These are phyloP conservation scores for Nothura maculosa DNA, from an alignment of 2,797 vertebrate species.

Conservation along the genomic window DNA sequence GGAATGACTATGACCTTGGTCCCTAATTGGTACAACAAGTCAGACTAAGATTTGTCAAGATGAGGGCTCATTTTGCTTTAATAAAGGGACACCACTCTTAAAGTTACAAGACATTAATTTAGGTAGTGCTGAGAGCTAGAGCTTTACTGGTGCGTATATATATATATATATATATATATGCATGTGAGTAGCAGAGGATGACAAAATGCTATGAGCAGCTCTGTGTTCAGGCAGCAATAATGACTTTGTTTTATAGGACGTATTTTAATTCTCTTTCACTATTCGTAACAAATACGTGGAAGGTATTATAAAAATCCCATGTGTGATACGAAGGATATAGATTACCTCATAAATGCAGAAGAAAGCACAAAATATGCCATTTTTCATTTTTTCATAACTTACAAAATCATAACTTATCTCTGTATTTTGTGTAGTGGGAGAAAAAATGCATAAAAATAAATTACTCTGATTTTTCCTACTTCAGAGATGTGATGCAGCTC, in stretches of 20 bases:
- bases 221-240: neutral
- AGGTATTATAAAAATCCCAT: constrained; percentile 9
- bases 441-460: neutral
- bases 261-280: neutral
- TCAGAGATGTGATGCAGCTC: neutral
- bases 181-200: neutral
- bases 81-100: neutral
- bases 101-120: neutral
- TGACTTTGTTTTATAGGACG: neutral
- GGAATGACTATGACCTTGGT: neutral
- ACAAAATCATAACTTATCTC: neutral
- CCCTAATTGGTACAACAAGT: neutral
- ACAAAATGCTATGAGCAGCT: neutral
- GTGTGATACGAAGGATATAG: neutral
- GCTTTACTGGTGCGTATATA: neutral
- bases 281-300: neutral
- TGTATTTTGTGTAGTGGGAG: neutral
- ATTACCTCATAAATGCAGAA: neutral
- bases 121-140: neutral
- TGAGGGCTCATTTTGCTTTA: neutral
- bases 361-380: neutral
- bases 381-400: neutral
- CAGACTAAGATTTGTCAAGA: neutral
- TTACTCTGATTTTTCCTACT: neutral
- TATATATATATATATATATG: neutral